Percentiles rank a stretch among this genome's conserved stretches.
Evolutionary conservation across 2,888 invertebrate genomes (phyloP).

Genomic region (Drosophila pseudotakahashii): DNA sequence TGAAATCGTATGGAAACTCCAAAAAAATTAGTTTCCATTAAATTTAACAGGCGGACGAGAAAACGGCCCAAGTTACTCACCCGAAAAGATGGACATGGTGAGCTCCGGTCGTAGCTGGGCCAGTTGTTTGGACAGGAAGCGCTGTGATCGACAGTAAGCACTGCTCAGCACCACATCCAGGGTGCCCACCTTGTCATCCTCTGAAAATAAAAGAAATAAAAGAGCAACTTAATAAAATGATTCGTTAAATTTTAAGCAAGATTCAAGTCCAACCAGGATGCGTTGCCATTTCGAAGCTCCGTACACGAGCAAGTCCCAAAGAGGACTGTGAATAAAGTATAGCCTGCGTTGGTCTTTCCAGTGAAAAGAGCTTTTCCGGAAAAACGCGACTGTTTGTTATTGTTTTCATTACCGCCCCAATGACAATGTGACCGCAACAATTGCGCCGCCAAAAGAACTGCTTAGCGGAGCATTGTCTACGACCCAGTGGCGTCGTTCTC

Average conservation of each 20-base stretch:
- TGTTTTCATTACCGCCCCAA: constrained; percentile 43
- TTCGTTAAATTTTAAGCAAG: background rate
- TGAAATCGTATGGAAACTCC: too few species aligned
- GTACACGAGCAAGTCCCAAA: constrained; percentile 16
- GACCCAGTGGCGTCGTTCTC: background rate
- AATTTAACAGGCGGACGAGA: too few species aligned
- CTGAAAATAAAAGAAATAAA: constrained; percentile 63
- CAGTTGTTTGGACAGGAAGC: constrained; percentile 95
- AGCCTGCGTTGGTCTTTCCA: constrained; percentile 47
- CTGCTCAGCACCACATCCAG: constrained; percentile 93
- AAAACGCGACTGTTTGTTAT: constrained; percentile 28
- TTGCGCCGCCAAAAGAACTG: background rate
- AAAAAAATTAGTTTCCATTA: too few species aligned
- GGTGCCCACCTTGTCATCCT: constrained; percentile 87
- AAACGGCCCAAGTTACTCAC: constrained; percentile 85
- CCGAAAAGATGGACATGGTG: constrained; percentile 99
- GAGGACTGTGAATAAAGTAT: constrained; percentile 24
- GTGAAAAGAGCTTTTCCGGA: constrained; percentile 58
- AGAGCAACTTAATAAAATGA: background rate
- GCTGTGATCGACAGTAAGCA: constrained; percentile 96
- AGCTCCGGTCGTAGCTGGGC: constrained; percentile 97
- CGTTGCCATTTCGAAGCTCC: constrained; percentile 19
- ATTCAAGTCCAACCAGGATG: constrained; percentile 12
- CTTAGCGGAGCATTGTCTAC: constrained; percentile 21
- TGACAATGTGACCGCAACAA: constrained; percentile 9